Percentiles rank a stretch among this genome's conserved stretches.
Evolutionary conservation across 1,140 invertebrate species (phyloP).

Genomic region (Trachymyrmex septentrionalis): DNA sequence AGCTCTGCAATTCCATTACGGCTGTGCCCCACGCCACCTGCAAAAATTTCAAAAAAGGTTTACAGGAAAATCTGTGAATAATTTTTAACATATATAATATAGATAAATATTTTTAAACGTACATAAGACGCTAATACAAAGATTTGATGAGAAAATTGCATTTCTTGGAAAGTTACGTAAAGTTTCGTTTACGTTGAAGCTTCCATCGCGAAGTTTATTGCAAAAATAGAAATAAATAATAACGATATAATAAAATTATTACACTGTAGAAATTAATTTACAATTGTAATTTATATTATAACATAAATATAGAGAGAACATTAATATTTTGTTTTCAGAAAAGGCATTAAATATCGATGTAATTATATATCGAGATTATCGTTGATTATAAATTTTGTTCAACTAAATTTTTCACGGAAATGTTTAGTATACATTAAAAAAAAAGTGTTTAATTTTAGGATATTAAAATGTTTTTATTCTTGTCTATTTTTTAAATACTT

Average conservation of each 20-base stretch:
- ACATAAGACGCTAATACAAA: not conserved
- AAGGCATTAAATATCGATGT: not conserved
- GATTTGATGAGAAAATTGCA: not conserved
- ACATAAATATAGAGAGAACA: not conserved
- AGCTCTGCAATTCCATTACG: constrained; percentile 86
- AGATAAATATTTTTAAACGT: not conserved
- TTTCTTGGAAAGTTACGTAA: not conserved
- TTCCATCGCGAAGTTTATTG: not conserved
- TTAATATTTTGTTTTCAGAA: not conserved
- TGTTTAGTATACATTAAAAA: not conserved
- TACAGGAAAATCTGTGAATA: not conserved
- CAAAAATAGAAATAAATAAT: not conserved
- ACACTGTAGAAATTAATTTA: not conserved
- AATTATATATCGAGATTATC: not conserved
- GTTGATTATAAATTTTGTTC: not conserved
- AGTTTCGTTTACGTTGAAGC: not conserved
- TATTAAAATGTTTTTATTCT: too few species aligned
- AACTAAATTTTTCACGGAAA: not conserved
- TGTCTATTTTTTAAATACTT: too few species aligned
- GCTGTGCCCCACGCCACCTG: constrained; percentile 86
- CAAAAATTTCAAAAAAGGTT: constrained; percentile 43
- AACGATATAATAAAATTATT: not conserved
- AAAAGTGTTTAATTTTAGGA: too few species aligned
- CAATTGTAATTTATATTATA: constrained; percentile 1
- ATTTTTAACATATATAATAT: not conserved